Evolutionary conservation across 2,888 invertebrate genomes (phyloP), one percentile per base, ranked within the genome.

Genomic region (Clitarchus hookeri): DNA sequence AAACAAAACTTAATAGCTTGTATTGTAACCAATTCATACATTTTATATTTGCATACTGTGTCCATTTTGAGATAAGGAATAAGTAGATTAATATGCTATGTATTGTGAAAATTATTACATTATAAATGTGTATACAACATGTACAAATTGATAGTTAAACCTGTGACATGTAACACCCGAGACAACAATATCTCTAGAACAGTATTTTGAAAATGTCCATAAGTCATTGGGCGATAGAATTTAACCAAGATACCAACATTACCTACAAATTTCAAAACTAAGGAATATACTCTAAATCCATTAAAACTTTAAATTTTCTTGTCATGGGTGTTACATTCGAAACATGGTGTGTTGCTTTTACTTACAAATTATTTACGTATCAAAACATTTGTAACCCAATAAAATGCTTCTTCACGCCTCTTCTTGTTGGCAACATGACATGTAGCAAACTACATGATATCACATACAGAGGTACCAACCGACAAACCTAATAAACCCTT

Each of bases 91-190:
- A 48, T 6, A 48, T 6, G 6, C 6, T 1, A 48, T 48, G n/a
- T 12, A n/a, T 2, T 8, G 0, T 65, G 0, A 65, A 4, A 12
- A 0, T 65, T 11, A 11, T 82, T 82, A 36, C n/a, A 79, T 79
- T 79, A 9, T 44, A 27, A 26, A 9, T 82, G 23, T 6, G 26
- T 82, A 6, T 36, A 27, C 1, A 82, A 82, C 0, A 82, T 82
- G 82, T 12, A 11, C 0, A 82, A 9, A 82, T 27, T 0, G 16
- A 27, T 82, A 2, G 26, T 23, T 19, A 2, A 82, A 82, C n/a
- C n/a, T n/a, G n/a, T n/a, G n/a, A n/a, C 36, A 82, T 82, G 82
- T 82, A 82, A 82, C 27, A 82, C 82, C 82, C 36, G 82, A 11
- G 82, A 82, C 44, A 26, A 3, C 82, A 82, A 36, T 36, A 82